Evolutionary conservation across 2,888 invertebrate genomes (phyloP).

Genomic region (Holacanthella duospinosa): DNA sequence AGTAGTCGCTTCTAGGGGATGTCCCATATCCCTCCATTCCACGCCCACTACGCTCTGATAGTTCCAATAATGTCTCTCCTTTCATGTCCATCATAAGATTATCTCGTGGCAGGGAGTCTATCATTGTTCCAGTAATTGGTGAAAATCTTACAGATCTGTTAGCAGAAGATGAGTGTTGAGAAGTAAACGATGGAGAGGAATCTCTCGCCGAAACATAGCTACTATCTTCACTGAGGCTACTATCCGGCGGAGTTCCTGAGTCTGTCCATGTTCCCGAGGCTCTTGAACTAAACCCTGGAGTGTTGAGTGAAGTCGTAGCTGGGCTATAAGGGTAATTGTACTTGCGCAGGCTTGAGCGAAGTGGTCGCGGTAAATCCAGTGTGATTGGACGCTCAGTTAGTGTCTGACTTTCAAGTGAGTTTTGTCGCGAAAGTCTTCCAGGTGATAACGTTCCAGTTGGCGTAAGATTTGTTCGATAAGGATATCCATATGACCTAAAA

Average conservation of each 20-base stretch:
- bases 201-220: slow-evolving; percentile 79
- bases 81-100: slow-evolving; percentile 40
- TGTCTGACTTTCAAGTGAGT: slow-evolving; percentile 36
- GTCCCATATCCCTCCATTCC: slow-evolving; percentile 44
- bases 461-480: slow-evolving; percentile 22
- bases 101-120: slow-evolving; percentile 18
- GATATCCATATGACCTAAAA: slow-evolving; percentile 20
- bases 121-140: slow-evolving; percentile 59
- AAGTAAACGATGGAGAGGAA: slow-evolving; percentile 43
- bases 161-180: slow-evolving; percentile 57
- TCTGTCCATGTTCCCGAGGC: slow-evolving; percentile 64
- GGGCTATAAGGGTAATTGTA: slow-evolving; percentile 47
- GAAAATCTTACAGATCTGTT: slow-evolving; percentile 62
- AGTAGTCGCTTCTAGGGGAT: slow-evolving; percentile 22
- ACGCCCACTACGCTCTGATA: slow-evolving; percentile 50
- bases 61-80: slow-evolving; percentile 49
- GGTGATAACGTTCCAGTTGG: slow-evolving; percentile 27
- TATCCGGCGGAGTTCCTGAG: slow-evolving; percentile 69
- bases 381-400: slow-evolving; percentile 52
- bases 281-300: slow-evolving; percentile 46
- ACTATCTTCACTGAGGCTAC: slow-evolving; percentile 73
- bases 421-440: slow-evolving; percentile 37
- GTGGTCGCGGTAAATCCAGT: slow-evolving; percentile 51
- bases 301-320: slow-evolving; percentile 14
- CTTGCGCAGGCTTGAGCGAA: slow-evolving; percentile 69